These are phyloP conservation scores for Fundulus diaphanus DNA, from an alignment of 2,797 vertebrate species.

Conservation along the genomic window DNA sequence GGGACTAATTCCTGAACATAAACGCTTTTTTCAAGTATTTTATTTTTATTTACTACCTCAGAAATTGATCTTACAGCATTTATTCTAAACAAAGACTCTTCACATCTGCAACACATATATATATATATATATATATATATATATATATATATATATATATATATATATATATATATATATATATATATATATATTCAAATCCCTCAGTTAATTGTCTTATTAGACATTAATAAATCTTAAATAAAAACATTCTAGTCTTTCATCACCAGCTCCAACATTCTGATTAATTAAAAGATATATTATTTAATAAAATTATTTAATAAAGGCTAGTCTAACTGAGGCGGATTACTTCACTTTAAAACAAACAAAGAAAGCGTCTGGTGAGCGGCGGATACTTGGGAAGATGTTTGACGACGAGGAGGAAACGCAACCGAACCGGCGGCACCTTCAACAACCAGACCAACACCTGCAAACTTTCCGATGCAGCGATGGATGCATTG, in stretches of 20 bases:
- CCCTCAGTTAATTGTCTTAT: neutral
- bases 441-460: neutral
- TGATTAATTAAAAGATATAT: neutral
- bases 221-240: neutral
- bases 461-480: constrained; percentile 34
- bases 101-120: no score
- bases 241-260: no score
- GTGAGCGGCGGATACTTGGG: neutral
- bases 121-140: no score
- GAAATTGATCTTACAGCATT: neutral
- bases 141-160: no score
- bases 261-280: neutral
- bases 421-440: neutral
- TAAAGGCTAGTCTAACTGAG: neutral
- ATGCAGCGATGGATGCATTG: constrained; percentile 21
- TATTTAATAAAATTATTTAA: neutral
- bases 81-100: neutral
- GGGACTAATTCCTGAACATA: neutral
- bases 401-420: neutral
- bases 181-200: no score
- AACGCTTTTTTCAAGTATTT: no score
- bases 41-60: neutral
- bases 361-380: neutral
- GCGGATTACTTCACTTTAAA: neutral
- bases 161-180: no score